Percentiles rank a stretch among this genome's conserved stretches.
These are phyloP conservation scores for Apocheima hispidaria DNA, from an alignment of 2,888 invertebrate genomes.

Conservation along the genomic window DNA sequence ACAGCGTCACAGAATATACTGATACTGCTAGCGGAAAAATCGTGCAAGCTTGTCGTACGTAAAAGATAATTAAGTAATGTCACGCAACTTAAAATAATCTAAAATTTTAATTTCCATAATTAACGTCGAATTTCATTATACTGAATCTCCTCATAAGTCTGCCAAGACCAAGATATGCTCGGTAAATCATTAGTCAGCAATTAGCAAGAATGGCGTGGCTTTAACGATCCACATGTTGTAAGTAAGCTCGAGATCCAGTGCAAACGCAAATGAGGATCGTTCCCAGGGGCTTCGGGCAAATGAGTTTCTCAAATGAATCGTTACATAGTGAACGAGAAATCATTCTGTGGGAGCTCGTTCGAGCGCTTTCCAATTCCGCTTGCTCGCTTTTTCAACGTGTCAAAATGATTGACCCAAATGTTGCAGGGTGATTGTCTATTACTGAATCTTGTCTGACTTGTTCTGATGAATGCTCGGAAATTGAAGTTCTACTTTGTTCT, in stretches of 20 bases:
- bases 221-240: constrained; percentile 51
- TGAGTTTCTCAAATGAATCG: constrained; percentile 82
- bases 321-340: constrained; percentile 77
- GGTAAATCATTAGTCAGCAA: constrained; percentile 53
- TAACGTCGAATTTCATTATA: constrained; percentile 5
- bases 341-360: constrained; percentile 62
- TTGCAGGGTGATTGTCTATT: constrained; percentile 39
- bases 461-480: constrained; percentile 20
- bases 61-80: not conserved
- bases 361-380: constrained; percentile 67
- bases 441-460: constrained; percentile 24
- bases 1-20: too few relatives aligned
- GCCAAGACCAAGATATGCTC: constrained; percentile 36
- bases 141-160: constrained; percentile 36
- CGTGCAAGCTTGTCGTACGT: too few relatives aligned
- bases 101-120: not conserved
- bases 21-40: too few relatives aligned
- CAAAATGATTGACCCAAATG: constrained; percentile 50
- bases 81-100: not conserved
- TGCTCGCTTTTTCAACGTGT: constrained; percentile 59
- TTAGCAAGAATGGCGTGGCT: constrained; percentile 50
- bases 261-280: constrained; percentile 77
- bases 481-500: constrained; percentile 4
- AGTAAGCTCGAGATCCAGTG: constrained; percentile 54
- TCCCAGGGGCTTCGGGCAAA: constrained; percentile 71